Evolutionary conservation across 2,113 vertebrate genomes (phyloP), one percentile per base, ranked within the genome.

Genomic region (Mobula birostris): DNA sequence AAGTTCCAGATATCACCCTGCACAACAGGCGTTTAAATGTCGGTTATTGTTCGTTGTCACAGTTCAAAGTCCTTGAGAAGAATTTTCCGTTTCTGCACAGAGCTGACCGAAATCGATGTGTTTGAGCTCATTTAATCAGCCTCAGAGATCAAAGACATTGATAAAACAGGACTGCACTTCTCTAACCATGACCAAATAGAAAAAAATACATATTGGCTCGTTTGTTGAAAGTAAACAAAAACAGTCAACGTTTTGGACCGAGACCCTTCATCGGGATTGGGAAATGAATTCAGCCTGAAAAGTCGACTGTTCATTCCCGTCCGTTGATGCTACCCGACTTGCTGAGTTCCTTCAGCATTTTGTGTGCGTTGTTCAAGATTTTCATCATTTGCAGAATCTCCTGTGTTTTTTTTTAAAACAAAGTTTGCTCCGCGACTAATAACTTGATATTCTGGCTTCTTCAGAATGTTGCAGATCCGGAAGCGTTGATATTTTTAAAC

Each of bases 101-200:
- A 48, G 58, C 11, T 12, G 14, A 3, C 27, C 9, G 27, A 61
- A 61, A 29, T 61, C 9, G 8, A 29, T 61, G 61, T 1, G 12
- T n/a, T 87, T 14, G 56, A 5, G 27, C 29, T 21, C 11, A 32
- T 32, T n/a, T 36, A 5, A 27, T 32, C 27, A 96, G 95, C 95
- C 96, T 96, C 95, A 96, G 96, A 96, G 96, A 95, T 96, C 95
- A 97, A 96, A 97, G 95, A 96, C 94, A 94, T 96, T 96, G 95
- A 95, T 95, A 95, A 80, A 85, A 95, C 48, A 95, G 94, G 95
- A 94, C 95, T 95, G 96, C 96, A 95, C 95, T 95, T 94, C 95
- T 96, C 94, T 12, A 95, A 97, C 97, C 97, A 96, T 95, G 94
- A 95, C 94, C 94, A 63, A n/a, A 90, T 68, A 90, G n/a, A 19